These are phyloP conservation scores for Serranus cabrilla DNA, from an alignment of 2,797 vertebrate genomes.

Conservation along the genomic window DNA sequence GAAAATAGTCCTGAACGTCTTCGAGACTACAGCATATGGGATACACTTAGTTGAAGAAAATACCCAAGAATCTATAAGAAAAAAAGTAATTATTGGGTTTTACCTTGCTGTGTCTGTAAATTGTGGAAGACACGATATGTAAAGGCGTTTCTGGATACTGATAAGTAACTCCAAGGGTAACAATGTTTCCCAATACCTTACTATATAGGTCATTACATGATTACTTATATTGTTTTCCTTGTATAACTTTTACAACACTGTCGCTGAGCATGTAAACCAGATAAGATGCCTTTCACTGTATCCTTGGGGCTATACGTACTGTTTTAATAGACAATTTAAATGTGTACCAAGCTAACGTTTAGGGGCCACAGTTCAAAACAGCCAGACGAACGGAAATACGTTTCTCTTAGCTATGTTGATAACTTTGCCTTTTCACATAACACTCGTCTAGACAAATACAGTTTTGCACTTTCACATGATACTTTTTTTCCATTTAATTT, in stretches of 20 bases:
- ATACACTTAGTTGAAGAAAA: conserved; percentile 24
- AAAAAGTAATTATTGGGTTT: conserved; percentile 8
- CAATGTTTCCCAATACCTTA: too few species aligned
- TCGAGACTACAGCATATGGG: conserved; percentile 11
- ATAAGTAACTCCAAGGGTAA: neutral
- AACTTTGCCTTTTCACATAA: neutral
- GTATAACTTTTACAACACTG: conserved; percentile 1
- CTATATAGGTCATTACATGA: conserved; percentile 12
- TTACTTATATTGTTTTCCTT: conserved; percentile 5
- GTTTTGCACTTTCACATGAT: neutral
- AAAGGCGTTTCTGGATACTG: neutral
- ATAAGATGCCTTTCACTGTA: neutral
- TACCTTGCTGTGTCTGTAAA: neutral
- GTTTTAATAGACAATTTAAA: conserved; percentile 11
- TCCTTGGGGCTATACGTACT: neutral
- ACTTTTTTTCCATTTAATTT: neutral
- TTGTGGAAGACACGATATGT: neutral
- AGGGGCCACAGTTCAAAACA: neutral
- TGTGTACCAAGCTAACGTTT: neutral
- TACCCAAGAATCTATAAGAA: conserved; percentile 1
- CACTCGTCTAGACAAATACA: neutral
- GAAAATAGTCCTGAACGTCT: conserved; percentile 54
- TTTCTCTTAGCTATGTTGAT: neutral
- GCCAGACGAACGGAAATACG: neutral
- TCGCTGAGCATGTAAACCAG: neutral